Percentiles rank a stretch among this genome's conserved stretches.
phyloP scores from a whole-genome alignment of 2,113 vertebrate species.

The Psophia crepitans region DNA sequence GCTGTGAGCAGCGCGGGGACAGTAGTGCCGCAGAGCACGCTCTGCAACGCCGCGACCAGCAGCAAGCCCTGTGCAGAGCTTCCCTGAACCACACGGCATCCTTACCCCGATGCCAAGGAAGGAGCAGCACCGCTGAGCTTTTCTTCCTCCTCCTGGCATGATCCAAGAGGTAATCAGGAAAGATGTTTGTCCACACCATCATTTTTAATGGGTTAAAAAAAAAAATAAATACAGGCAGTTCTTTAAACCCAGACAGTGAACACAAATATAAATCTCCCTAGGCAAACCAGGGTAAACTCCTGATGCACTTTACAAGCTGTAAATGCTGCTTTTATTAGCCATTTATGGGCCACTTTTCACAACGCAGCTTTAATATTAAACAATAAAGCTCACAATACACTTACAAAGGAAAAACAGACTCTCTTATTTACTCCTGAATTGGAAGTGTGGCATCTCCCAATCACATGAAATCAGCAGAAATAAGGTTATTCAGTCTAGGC shows the following conservation, averaged over 20 bases:
- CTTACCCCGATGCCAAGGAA: background rate
- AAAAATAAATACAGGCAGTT: background rate
- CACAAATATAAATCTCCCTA: slow-evolving; percentile 57
- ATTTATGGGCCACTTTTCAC: slow-evolving; percentile 77
- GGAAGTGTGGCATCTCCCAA: slow-evolving; percentile 9
- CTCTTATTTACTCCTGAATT: slow-evolving; percentile 59
- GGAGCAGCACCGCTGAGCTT: background rate
- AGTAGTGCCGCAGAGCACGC: background rate
- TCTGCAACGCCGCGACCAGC: background rate
- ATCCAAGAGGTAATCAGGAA: background rate
- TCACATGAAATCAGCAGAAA: slow-evolving; percentile 23
- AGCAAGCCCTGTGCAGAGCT: background rate
- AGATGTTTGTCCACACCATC: background rate
- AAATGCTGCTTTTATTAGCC: slow-evolving; percentile 77
- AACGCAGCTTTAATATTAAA: slow-evolving; percentile 75
- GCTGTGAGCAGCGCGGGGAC: background rate
- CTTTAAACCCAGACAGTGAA: slow-evolving; percentile 42
- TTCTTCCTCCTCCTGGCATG: background rate
- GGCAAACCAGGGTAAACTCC: slow-evolving; percentile 54
- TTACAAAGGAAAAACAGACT: slow-evolving; percentile 65
- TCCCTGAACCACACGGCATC: background rate
- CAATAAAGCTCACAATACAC: slow-evolving; percentile 72
- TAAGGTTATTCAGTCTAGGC: background rate
- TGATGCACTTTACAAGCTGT: slow-evolving; percentile 76
- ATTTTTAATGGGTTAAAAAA: background rate